Conservation (phyloP, 2,797 vertebrate species). For the Dendrocincla fuliginosa region DNA sequence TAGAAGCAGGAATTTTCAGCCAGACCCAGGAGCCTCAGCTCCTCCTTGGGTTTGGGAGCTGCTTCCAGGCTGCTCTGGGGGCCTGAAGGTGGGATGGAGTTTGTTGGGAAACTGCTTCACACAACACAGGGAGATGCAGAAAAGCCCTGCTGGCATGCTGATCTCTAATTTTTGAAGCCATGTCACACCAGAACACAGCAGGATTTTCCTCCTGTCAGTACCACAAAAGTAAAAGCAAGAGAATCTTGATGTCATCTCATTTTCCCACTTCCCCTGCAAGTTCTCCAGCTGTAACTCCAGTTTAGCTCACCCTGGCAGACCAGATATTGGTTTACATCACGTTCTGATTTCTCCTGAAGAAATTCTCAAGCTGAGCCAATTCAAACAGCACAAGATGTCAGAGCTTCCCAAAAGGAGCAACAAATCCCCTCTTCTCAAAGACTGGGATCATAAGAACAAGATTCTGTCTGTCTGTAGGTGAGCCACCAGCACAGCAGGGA, state of each 20-base stretch:
- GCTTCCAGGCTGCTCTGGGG: not conserved
- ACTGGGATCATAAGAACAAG: fast-evolving
- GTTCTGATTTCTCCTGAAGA: not conserved
- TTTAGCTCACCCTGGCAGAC: not conserved
- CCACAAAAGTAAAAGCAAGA: not conserved
- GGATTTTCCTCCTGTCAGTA: not conserved
- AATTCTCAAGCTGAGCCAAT: not conserved
- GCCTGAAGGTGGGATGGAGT: not conserved
- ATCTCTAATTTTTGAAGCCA: too few species aligned
- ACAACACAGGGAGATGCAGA: not conserved
- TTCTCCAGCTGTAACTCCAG: not conserved
- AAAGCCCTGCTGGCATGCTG: not conserved
- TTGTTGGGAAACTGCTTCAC: not conserved
- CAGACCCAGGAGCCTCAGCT: not conserved
- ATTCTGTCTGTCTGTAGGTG: not conserved
- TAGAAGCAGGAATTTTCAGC: not conserved
- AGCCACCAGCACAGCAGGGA: not conserved
- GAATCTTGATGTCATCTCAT: not conserved
- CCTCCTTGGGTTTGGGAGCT: not conserved
- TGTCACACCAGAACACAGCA: fast-evolving
- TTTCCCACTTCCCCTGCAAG: not conserved
- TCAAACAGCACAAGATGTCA: not conserved
- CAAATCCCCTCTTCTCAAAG: not conserved
- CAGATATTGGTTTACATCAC: fast-evolving
- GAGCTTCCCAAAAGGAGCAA: not conserved